These are phyloP conservation scores for Mechanitis mazaeus DNA, from an alignment of 2,888 invertebrate genomes.

Conservation along the genomic window DNA sequence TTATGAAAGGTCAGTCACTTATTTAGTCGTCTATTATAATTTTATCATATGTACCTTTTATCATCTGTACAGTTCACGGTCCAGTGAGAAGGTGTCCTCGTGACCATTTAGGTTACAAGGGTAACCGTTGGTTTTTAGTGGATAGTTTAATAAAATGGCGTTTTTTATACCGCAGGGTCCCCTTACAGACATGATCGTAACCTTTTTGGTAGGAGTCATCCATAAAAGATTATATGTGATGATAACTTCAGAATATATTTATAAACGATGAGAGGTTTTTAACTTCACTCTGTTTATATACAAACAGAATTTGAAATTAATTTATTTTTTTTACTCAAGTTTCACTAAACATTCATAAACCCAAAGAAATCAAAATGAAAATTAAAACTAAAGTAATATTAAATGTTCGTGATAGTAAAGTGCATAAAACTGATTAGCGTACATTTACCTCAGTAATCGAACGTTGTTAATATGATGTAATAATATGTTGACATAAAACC, in stretches of 20 bases:
- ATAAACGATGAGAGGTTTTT: neutral
- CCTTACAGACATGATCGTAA: too few species aligned
- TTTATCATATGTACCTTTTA: too few species aligned
- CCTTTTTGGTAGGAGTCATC: too few species aligned
- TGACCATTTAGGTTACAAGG: too few species aligned
- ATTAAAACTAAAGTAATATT: neutral
- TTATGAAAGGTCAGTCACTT: conserved; percentile 35
- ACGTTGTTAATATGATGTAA: neutral
- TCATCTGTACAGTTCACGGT: too few species aligned
- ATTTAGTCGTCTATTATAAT: neutral
- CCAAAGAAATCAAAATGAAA: too few species aligned
- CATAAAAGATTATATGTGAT: too few species aligned
- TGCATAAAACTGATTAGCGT: neutral
- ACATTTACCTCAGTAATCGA: neutral
- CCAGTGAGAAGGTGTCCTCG: too few species aligned
- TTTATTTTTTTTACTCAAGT: neutral
- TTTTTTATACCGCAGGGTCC: too few species aligned
- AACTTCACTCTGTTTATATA: neutral
- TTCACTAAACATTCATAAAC: too few species aligned
- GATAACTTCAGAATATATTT: neutral
- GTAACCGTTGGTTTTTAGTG: too few species aligned
- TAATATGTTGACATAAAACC: neutral
- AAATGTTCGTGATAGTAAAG: neutral
- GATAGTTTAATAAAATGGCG: too few species aligned
- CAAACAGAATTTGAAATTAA: neutral